Conservation (phyloP, 2,888 invertebrate species). For the Temnothorax ravouxi region DNA sequence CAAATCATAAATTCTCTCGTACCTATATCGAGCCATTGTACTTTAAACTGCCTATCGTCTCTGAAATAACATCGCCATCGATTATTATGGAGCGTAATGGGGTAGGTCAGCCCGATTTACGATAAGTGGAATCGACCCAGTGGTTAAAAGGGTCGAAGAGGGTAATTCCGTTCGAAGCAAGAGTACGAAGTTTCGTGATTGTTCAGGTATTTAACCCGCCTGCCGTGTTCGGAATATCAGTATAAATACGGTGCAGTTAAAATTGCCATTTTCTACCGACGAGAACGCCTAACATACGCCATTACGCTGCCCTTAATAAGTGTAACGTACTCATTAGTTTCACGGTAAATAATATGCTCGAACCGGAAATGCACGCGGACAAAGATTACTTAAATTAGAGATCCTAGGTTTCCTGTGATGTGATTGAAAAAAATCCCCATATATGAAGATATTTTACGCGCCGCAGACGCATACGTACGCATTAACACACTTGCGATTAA, state of each 20-base stretch:
- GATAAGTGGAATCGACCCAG: constrained; percentile 73
- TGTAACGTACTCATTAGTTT: constrained; percentile 33
- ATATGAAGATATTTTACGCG: constrained; percentile 14
- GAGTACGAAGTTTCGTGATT: constrained; percentile 63
- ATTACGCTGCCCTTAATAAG: constrained; percentile 38
- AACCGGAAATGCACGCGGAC: constrained; percentile 7
- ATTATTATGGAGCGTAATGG: constrained; percentile 71
- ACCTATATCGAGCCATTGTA: constrained; percentile 57
- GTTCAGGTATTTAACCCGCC: constrained; percentile 65
- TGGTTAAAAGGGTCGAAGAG: constrained; percentile 68
- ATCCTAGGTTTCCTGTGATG: not conserved
- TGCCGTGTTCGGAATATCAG: constrained; percentile 45
- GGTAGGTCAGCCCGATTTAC: constrained; percentile 73
- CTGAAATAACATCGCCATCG: constrained; percentile 72
- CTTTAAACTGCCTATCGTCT: constrained; percentile 63
- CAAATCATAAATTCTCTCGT: constrained; percentile 53
- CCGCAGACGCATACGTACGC: not conserved
- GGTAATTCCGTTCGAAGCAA: constrained; percentile 66
- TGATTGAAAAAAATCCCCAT: not conserved
- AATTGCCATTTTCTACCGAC: constrained; percentile 39
- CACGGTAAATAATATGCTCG: constrained; percentile 30
- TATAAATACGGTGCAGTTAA: constrained; percentile 25
- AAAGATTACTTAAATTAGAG: constrained; percentile 33
- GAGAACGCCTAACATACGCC: constrained; percentile 19
- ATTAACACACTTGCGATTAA: constrained; percentile 1